A percentile compares a stretch with the other conserved stretches of the same genome.
These are phyloP conservation scores for Scalopus aquaticus DNA, from an alignment of 2,113 vertebrate species.

Conservation along the genomic window DNA sequence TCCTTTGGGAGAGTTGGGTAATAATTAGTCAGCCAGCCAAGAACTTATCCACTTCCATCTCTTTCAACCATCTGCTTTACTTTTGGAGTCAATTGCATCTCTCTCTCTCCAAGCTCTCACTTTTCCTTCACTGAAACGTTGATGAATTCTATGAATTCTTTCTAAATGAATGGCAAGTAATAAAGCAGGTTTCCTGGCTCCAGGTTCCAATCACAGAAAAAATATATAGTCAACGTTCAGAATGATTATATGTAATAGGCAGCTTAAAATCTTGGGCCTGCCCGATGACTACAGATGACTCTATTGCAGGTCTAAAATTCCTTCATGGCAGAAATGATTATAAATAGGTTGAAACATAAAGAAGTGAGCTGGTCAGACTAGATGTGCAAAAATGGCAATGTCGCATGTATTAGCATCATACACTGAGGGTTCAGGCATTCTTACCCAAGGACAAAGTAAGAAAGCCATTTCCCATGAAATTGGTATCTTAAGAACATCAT, in stretches of 20 bases:
- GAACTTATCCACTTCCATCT: neutral
- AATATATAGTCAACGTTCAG: neutral
- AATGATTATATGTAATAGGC: neutral
- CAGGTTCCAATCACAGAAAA: neutral
- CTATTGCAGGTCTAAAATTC: neutral
- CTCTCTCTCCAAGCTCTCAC: neutral
- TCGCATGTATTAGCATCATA: neutral
- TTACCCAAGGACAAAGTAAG: neutral
- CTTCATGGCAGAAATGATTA: neutral
- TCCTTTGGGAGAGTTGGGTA: neutral
- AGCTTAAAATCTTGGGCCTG: neutral
- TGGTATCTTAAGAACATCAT: neutral
- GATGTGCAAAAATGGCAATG: neutral
- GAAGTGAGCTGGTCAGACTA: neutral
- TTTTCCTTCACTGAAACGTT: neutral
- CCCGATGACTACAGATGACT: neutral
- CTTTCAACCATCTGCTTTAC: neutral
- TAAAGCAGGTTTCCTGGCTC: neutral
- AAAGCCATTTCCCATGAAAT: neutral
- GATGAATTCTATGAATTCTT: neutral
- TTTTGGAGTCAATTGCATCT: neutral
- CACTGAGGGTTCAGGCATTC: neutral
- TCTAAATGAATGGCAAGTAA: neutral
- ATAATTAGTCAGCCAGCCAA: fast-evolving
- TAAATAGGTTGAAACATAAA: neutral